Base-by-base conservation (phyloP, 2,888 invertebrate species). In the Argyra leucocephala region DNA sequence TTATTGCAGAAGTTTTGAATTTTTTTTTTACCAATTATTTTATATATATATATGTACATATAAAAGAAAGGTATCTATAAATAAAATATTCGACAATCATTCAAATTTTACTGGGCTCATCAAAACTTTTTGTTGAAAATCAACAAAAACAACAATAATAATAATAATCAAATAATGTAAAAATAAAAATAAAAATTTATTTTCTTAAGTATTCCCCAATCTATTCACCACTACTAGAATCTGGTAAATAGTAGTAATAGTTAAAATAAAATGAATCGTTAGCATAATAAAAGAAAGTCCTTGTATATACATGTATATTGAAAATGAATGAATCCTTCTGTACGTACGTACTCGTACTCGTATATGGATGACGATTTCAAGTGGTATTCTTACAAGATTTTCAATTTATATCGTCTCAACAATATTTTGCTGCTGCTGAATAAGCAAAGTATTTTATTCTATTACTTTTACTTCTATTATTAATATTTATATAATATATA, bases 371-470 rank as follows among this genome's bases (percentile, higher is more conserved):
- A n/a, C n/a, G 15, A 48, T 18, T 48, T 48, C 48, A 48, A 48
- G 48, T 48, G 48, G 48, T 18, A 48, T 12, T 48, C 48, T 48
- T 48, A 48, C 48, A 48, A 48, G 18, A 5, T 48, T 48, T 48
- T 48, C 48, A 48, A 48, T 48, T 48, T 37, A n/a, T 31, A 18
- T 48, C 48, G 48, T 48, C n/a, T n/a, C 48, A 48, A 48, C n/a
- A 48, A 48, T 48, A 48, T 48, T 18, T 48, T 48, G 18, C n/a
- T 48, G 12, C 18, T 31, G 48, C 48, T 48, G 48, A 48, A 15
- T 2, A 15, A 6, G 48, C 18, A 48, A 48, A 48, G n/a, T 48
- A 18, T 48, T 48, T n/a, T 18, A 2, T 31, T n/a, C 4, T 48
- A 48, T 48, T 18, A n/a, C 48, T 48, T 48, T 31, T 31, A 31